Conservation (phyloP, 2,888 invertebrate genomes). For the Teinopalpus imperialis region DNA sequence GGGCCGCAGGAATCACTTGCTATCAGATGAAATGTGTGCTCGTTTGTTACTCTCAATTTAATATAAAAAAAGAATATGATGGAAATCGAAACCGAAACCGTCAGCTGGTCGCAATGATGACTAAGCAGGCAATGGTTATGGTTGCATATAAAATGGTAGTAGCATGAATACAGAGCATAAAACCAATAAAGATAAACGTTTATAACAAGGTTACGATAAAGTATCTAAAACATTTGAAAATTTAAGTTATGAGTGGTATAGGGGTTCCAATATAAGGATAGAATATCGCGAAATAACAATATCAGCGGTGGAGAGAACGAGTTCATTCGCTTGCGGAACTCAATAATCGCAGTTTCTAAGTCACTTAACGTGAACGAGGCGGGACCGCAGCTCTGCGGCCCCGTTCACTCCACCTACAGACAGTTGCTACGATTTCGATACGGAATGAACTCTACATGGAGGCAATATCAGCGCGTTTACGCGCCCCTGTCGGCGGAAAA, state of each 20-base stretch:
- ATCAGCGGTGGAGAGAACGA: conserved; percentile 27
- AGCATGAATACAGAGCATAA: too few relatives aligned
- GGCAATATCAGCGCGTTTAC: conserved; percentile 66
- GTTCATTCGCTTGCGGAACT: conserved; percentile 39
- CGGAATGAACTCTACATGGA: conserved; percentile 54
- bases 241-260: conserved; percentile 18
- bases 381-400: conserved; percentile 23
- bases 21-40: too few relatives aligned
- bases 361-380: conserved; percentile 52
- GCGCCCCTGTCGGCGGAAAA: conserved; percentile 54
- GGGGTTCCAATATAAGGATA: conserved; percentile 15
- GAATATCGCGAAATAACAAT: conserved; percentile 35
- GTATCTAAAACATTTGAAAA: conserved; percentile 7
- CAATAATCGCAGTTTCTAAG: conserved; percentile 60
- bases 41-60: too few relatives aligned
- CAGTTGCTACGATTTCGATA: conserved; percentile 28
- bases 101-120: too few relatives aligned
- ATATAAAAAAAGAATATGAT: too few relatives aligned
- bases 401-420: conserved; percentile 18
- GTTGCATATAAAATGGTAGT: too few relatives aligned
- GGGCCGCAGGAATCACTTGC: too few relatives aligned
- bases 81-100: too few relatives aligned
- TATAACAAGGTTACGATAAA: too few relatives aligned
- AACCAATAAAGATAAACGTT: too few relatives aligned
- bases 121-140: too few relatives aligned